Conservation (phyloP, 2,888 invertebrate species). For the Julus scanicus region DNA sequence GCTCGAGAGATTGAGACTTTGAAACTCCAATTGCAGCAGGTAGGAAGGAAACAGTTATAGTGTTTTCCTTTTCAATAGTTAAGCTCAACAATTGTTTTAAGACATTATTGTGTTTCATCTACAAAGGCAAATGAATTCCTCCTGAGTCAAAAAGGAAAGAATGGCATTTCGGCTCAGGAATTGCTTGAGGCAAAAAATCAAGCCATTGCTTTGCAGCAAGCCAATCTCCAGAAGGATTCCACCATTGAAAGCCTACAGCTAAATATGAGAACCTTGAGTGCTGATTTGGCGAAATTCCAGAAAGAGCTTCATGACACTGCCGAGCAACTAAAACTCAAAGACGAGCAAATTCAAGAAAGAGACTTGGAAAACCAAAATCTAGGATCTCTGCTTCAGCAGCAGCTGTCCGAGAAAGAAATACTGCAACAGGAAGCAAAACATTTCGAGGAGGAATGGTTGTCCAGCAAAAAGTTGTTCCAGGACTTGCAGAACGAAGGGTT, state of each 20-base stretch:
- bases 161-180: slow-evolving; percentile 55
- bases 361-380: not conserved
- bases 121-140: slow-evolving; percentile 55
- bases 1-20: slow-evolving; percentile 58
- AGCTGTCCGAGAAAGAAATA: not conserved
- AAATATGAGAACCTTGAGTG: not conserved
- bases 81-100: not conserved
- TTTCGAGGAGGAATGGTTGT: slow-evolving; percentile 21
- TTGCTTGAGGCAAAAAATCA: slow-evolving; percentile 54
- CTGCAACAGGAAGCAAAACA: not conserved
- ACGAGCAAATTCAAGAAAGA: not conserved
- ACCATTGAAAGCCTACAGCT: not conserved
- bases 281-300: not conserved
- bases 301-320: not conserved
- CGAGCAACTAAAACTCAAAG: not conserved
- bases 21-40: slow-evolving; percentile 59
- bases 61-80: not conserved
- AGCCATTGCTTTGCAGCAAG: slow-evolving; percentile 52
- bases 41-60: slow-evolving; percentile 3
- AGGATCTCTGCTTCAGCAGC: not conserved
- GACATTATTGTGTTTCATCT: not conserved
- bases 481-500: slow-evolving; percentile 9
- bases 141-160: slow-evolving; percentile 54
- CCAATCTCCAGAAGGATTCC: slow-evolving; percentile 1
- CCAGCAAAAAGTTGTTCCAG: not conserved